These are phyloP conservation scores for Strigops habroptila DNA, from an alignment of 2,113 vertebrate species.

Conservation along the genomic window DNA sequence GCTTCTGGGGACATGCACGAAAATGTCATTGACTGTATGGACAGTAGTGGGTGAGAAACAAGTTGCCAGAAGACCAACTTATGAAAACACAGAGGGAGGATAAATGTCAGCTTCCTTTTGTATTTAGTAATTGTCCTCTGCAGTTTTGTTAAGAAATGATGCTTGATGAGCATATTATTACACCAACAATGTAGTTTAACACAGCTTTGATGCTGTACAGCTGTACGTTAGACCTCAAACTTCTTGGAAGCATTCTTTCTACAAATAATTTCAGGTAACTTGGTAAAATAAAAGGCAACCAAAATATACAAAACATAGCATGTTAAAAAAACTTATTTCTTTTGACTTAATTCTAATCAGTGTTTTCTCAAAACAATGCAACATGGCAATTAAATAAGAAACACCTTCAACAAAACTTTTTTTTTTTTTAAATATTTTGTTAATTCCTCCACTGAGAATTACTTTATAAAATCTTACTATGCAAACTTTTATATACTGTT, in stretches of 20 bases:
- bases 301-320: background rate
- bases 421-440: background rate
- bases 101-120: background rate
- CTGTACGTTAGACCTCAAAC: conserved; percentile 28
- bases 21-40: background rate
- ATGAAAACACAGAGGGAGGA: background rate
- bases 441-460: background rate
- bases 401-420: background rate
- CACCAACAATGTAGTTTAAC: background rate
- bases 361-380: background rate
- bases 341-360: conserved; percentile 11
- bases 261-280: conserved; percentile 35
- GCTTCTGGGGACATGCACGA: background rate
- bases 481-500: background rate
- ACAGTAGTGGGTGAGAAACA: background rate
- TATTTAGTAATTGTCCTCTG: background rate
- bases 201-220: conserved; percentile 21
- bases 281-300: background rate
- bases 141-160: background rate
- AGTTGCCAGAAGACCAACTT: background rate
- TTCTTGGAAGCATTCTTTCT: background rate
- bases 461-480: background rate
- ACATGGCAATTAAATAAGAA: background rate
- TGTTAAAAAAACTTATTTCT: background rate
- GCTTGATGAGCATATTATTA: background rate